phyloP scores from a whole-genome alignment of 1,140 invertebrate genomes.

The Acarapis woodi region DNA sequence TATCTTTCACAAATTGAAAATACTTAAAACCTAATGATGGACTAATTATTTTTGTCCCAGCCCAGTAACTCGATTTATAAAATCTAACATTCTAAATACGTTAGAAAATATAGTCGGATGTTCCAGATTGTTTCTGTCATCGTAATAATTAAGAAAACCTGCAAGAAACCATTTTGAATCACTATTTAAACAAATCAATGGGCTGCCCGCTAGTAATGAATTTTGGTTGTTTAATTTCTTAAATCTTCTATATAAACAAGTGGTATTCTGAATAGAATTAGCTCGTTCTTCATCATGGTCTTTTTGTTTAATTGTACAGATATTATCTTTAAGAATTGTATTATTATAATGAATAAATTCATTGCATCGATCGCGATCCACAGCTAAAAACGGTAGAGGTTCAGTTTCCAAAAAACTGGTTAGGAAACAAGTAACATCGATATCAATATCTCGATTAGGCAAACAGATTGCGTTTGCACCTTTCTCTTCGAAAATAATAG shows the following conservation, averaged over 20 bases:
- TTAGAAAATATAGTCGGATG: constrained; percentile 12
- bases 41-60: too few species aligned
- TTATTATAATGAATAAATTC: constrained; percentile 8
- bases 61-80: constrained; percentile 4
- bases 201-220: constrained; percentile 25
- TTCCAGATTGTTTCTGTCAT: constrained; percentile 8
- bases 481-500: constrained; percentile 21
- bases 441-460: constrained; percentile 18
- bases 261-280: too few species aligned
- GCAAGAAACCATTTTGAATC: constrained; percentile 11
- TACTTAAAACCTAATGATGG: too few species aligned
- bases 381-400: constrained; percentile 7
- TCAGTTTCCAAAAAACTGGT: constrained; percentile 6
- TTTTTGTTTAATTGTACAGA: constrained; percentile 30
- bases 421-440: constrained; percentile 13
- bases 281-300: too few species aligned
- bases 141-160: constrained; percentile 10
- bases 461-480: constrained; percentile 27
- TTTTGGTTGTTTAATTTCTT: constrained; percentile 22
- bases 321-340: constrained; percentile 16
- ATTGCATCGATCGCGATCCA: constrained; percentile 10
- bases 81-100: constrained; percentile 9
- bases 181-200: constrained; percentile 28
- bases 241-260: too few species aligned
- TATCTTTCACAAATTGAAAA: too few species aligned